phyloP scores from a whole-genome alignment of 2,888 invertebrate genomes.

The Osmoderma eremita region DNA sequence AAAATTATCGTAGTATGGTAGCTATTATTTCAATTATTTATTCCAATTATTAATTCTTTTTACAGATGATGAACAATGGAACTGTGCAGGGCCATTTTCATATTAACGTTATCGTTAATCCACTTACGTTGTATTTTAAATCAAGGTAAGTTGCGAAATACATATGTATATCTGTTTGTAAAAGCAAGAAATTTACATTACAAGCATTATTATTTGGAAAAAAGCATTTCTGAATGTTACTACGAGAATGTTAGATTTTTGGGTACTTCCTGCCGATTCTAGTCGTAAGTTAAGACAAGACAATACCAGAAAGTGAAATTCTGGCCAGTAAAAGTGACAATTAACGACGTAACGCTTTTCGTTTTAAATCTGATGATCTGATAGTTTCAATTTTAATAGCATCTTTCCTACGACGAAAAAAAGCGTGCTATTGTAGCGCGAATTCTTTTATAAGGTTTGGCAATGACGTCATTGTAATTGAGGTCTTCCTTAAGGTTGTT shows the following conservation, averaged over 20 bases:
- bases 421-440: constrained; percentile 2
- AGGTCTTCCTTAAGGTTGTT: constrained; percentile 33
- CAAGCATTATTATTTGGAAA: no score
- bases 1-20: no score
- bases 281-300: background rate
- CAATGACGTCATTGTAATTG: constrained; percentile 22
- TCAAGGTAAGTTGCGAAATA: constrained; percentile 47
- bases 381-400: constrained; percentile 2
- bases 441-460: constrained; percentile 21
- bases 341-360: background rate
- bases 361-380: background rate
- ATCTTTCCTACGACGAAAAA: constrained; percentile 12
- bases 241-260: background rate
- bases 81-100: constrained; percentile 50
- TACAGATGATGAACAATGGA: constrained; percentile 58
- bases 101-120: constrained; percentile 50
- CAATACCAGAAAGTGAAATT: constrained; percentile 19
- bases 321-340: constrained; percentile 23
- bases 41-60: constrained; percentile 47
- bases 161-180: no score
- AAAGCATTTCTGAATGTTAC: no score
- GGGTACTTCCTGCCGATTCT: background rate
- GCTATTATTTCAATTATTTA: no score
- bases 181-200: no score
- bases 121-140: constrained; percentile 43